Base-by-base conservation (phyloP, 2,113 vertebrate species). In the Epinephelus moara region DNA sequence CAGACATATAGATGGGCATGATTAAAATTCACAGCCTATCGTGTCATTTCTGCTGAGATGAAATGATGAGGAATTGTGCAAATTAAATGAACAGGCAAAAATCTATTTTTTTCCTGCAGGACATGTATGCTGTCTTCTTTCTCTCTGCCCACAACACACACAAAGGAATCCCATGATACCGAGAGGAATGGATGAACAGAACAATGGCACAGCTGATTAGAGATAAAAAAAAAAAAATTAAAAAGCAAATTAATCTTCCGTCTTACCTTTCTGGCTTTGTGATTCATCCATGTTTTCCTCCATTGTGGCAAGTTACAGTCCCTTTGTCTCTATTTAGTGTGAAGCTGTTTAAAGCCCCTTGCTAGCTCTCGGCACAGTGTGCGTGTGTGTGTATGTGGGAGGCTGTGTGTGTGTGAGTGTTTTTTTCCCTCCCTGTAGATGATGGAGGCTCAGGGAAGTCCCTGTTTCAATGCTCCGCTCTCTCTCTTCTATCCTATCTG, bases 241-340 rank as follows among this genome's bases (percentile, higher is more conserved):
- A 50, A 37, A 37, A 7, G 11, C 6, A 18, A 3, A 42, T 30
- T 45, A 11, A 3, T 59, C 12, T 33, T 56, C 30, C 4, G 1
- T 76, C 78, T 70, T 87, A 93, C 90, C 91, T 94, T 95, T 94
- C 90, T 91, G 87, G 90, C 88, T 93, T 81, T 93, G 90, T 8
- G 93, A 91, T 75, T 93, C 90, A 49, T 93, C 91, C 92, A 92
- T 92, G 85, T 93, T 93, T 87, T 94, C 93, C 89, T 95, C 94
- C 91, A 93, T 91, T 72, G 85, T 88, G 60, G 86, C 82, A 40
- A 88, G 72, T 88, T 90, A 83, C 61, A 84, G 75, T 92, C 86
- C 90, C 78, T 92, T 90, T 93, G 89, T 93, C 82, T 91, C 33
- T 72, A 0, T 88, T 85, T 75, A 47, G 70, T 75, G 82, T 78